phyloP scores from a whole-genome alignment of 2,797 vertebrate species.

The Phalloptychus januarius region DNA sequence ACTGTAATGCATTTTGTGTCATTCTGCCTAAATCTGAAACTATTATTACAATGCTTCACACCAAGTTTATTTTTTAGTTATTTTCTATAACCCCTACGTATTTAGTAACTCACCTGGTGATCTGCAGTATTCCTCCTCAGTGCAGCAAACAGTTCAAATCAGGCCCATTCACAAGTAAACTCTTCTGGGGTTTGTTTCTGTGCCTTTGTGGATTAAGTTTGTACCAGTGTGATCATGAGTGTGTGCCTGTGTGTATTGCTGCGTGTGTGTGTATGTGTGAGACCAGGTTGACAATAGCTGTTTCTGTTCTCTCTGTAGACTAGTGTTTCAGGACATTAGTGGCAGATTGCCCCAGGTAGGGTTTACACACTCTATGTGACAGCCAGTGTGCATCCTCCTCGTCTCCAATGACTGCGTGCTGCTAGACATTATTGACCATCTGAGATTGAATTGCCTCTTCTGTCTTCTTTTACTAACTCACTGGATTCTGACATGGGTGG shows the following conservation, averaged over 20 bases:
- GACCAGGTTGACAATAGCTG: conserved; percentile 80
- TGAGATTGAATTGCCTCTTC: conserved; percentile 85
- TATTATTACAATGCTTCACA: background rate
- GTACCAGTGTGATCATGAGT: conserved; percentile 68
- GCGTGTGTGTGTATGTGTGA: conserved; percentile 50
- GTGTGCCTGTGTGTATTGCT: conserved; percentile 37
- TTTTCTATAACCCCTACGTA: background rate
- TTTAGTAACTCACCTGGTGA: background rate
- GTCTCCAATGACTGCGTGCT: conserved; percentile 83
- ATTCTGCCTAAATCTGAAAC: conserved; percentile 1
- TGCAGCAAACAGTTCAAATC: conserved; percentile 15
- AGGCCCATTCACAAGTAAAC: conserved; percentile 63
- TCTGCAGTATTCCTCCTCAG: conserved; percentile 6
- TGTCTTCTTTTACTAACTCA: conserved; percentile 86
- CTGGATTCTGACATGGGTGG: conserved; percentile 83
- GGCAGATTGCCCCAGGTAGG: conserved; percentile 98
- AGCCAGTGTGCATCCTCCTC: conserved; percentile 84
- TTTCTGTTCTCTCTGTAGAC: conserved; percentile 95
- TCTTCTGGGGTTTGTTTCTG: conserved; percentile 77
- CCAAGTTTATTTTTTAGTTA: background rate
- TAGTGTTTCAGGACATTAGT: conserved; percentile 99
- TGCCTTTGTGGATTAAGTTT: conserved; percentile 69
- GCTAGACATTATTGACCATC: conserved; percentile 84
- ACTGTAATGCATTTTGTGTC: conserved; percentile 1
- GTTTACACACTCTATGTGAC: conserved; percentile 80